phyloP scores from a whole-genome alignment of 2,113 vertebrate genomes.

The Tetrax tetrax region DNA sequence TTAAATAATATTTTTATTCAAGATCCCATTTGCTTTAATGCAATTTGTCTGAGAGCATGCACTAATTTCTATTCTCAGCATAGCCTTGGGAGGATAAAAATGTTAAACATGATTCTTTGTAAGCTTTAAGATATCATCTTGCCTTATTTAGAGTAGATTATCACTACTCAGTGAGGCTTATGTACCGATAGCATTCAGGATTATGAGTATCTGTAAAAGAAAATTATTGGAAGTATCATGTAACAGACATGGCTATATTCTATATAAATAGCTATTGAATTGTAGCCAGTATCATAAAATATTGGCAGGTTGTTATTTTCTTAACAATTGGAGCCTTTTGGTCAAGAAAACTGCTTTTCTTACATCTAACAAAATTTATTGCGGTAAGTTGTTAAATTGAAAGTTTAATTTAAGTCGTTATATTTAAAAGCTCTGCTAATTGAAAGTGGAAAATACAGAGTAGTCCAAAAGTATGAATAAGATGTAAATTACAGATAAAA shows the following conservation, averaged over 20 bases:
- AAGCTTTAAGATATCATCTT: background rate
- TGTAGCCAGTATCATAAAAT: background rate
- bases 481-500: background rate
- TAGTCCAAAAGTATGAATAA: background rate
- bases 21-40: constrained; percentile 34
- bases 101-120: constrained; percentile 11
- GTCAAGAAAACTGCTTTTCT: background rate
- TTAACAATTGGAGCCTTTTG: background rate
- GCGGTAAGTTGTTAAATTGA: background rate
- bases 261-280: background rate
- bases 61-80: constrained; percentile 31
- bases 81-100: constrained; percentile 16
- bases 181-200: background rate
- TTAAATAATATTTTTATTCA: constrained; percentile 56
- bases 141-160: constrained; percentile 18
- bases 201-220: background rate
- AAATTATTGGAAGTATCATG: background rate
- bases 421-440: background rate
- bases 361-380: background rate
- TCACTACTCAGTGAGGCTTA: background rate
- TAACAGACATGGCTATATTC: background rate
- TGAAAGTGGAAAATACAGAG: background rate
- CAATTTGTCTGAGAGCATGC: constrained; percentile 26
- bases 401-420: background rate
- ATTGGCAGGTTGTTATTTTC: background rate